Percentiles rank a stretch among this genome's conserved stretches.
Evolutionary conservation across 2,113 vertebrate genomes (phyloP).

Genomic region (Bufo bufo): DNA sequence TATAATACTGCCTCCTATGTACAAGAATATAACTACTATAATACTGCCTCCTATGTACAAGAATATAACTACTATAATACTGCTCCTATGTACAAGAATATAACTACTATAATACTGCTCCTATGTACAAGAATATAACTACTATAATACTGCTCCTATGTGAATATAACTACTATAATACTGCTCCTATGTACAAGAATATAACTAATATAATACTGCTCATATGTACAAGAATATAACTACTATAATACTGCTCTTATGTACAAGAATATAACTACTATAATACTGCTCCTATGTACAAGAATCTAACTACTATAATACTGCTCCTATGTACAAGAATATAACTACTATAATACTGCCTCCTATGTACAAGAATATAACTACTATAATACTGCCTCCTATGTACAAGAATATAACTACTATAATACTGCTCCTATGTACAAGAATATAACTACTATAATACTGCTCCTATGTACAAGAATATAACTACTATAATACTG

Average conservation of each 20-base stretch:
- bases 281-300: constrained; percentile 1
- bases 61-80: no score
- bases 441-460: constrained; percentile 1
- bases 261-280: neutral
- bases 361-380: neutral
- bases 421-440: neutral
- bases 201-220: no score
- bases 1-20: no score
- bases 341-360: neutral
- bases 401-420: neutral
- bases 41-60: no score
- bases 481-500: constrained; percentile 8
- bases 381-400: constrained; percentile 1
- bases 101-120: no score
- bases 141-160: no score
- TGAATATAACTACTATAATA: no score
- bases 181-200: no score
- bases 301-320: constrained; percentile 8
- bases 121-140: no score
- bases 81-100: no score
- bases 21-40: no score
- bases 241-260: neutral
- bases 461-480: neutral
- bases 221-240: no score
- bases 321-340: neutral